phyloP scores from a whole-genome alignment of 2,113 vertebrate genomes.

The Pelvicachromis taeniatus region DNA sequence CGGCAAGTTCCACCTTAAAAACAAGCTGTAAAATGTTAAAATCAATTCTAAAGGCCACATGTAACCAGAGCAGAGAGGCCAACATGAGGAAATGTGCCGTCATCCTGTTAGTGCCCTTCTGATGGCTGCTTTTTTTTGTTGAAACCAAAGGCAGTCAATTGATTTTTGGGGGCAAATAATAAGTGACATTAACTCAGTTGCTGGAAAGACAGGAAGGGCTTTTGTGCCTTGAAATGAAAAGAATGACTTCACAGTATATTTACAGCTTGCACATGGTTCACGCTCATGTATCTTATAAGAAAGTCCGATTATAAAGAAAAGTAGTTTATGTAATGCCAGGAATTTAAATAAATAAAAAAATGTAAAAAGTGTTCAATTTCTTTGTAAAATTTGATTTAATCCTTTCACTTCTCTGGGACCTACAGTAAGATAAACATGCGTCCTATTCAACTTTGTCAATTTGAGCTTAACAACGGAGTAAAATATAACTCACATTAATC shows the following conservation, averaged over 20 bases:
- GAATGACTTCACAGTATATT: background rate
- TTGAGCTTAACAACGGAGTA: background rate
- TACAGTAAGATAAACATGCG: background rate
- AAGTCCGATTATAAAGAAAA: background rate
- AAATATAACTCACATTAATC: background rate
- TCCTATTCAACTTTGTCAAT: background rate
- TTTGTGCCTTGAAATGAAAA: background rate
- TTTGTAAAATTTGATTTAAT: background rate
- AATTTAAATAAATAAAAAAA: background rate
- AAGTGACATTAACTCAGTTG: background rate
- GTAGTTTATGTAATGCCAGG: background rate
- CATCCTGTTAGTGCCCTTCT: background rate
- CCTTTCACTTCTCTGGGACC: background rate
- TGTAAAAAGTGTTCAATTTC: background rate
- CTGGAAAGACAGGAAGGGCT: background rate
- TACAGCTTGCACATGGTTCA: background rate
- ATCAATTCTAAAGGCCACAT: conserved; percentile 10
- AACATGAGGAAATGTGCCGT: background rate
- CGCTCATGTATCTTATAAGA: background rate
- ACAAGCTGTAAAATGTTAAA: background rate
- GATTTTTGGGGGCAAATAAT: background rate
- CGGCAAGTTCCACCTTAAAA: background rate
- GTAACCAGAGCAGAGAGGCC: background rate
- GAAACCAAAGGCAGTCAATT: background rate
- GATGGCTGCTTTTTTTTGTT: background rate